Evolutionary conservation across 2,888 invertebrate species (phyloP), one percentile per base, ranked within the genome.

Genomic region (Patella pellucida): DNA sequence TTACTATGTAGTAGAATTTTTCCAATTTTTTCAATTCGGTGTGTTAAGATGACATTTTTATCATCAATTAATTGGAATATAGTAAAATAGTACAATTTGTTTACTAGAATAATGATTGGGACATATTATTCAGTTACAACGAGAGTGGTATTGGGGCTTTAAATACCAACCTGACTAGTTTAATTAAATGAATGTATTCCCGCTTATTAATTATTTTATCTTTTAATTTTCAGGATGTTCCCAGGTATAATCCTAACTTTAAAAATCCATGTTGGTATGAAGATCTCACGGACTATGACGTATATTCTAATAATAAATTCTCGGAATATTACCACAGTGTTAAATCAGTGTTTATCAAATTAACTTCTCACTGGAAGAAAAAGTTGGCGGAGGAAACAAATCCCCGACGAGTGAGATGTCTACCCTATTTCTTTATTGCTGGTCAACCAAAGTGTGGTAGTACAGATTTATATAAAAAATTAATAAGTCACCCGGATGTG

Each of bases 391-490:
- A 67, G 74, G 78, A 56, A 75, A 79, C 68, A 62, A 76, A 70
- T 73, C 81, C 77, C 67, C 76, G 77, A 52, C 83, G 83, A 69
- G 84, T 83, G 75, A 84, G 84, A 94, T 96, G 89, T 97, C 98
- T 91, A 97, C 98, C 78, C 93, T 99, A 85, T 93, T 99, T 89
- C 94, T 96, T 85, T 75, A 81, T 88, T 27, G 85, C 86, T 72
- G 87, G 87, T 16, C 85, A 85, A 73, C 87, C 87, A 7, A 88
- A 88, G 70, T 85, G 87, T 78, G 87, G 86, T 27, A 88, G 85
- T 69, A 87, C 87, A 3, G 87, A 87, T 69, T 79, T 88, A 62
- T 88, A 84, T 69, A 79, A 79, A 76, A 85, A 83, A 73, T 79
- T 87, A 72, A 79, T 83, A 54, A 77, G 81, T 41, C 87, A 88